A percentile compares a stretch with the other conserved stretches of the same genome.
phyloP scores from a whole-genome alignment of 2,888 invertebrate genomes.

The Sepioteuthis lessoniana region DNA sequence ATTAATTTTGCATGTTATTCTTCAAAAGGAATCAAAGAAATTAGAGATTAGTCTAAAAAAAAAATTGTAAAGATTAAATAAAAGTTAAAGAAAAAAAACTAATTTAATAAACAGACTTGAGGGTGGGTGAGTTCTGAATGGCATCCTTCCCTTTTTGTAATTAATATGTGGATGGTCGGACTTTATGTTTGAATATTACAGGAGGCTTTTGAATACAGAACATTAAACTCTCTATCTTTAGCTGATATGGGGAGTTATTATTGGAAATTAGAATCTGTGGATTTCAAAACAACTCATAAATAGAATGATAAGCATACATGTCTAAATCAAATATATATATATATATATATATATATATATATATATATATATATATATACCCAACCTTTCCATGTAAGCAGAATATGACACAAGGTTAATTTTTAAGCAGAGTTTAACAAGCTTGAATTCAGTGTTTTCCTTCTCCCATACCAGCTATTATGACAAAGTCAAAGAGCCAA shows the following conservation, averaged over 20 bases:
- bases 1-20: not conserved
- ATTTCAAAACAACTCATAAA: not conserved
- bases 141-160: no score
- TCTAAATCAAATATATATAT: not conserved
- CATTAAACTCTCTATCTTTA: not conserved
- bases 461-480: no score
- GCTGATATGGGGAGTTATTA: not conserved
- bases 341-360: not conserved
- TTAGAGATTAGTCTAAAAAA: not conserved
- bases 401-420: no score
- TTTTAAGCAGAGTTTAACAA: no score
- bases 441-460: no score
- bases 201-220: not conserved
- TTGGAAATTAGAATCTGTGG: not conserved
- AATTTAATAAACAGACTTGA: not conserved
- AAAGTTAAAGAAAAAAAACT: not conserved
- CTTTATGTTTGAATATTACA: no score
- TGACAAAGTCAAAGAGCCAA: no score
- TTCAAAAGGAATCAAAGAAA: slow-evolving; percentile 14
- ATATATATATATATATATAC: no score
- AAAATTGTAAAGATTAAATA: not conserved
- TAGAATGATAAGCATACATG: not conserved
- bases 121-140: no score
- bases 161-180: no score
- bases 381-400: no score